These are phyloP conservation scores for Mycalesis mineus DNA, from an alignment of 2,888 invertebrate genomes.

Conservation along the genomic window DNA sequence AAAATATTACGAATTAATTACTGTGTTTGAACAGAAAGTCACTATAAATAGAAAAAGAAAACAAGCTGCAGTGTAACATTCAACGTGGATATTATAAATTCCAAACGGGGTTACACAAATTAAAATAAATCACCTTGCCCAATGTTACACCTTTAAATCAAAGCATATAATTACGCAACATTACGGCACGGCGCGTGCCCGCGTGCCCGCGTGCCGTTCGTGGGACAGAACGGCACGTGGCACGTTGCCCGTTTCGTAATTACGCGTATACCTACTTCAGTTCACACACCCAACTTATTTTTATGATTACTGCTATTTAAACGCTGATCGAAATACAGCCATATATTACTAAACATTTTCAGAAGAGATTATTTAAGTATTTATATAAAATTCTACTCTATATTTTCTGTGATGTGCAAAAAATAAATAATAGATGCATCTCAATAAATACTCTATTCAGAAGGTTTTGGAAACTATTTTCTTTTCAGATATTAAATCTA, in stretches of 20 bases:
- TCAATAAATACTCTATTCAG: no score
- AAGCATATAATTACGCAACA: slow-evolving; percentile 53
- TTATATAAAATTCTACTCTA: no score
- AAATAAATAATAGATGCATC: no score
- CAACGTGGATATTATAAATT: neutral
- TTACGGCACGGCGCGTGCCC: slow-evolving; percentile 36
- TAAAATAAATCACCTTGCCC: slow-evolving; percentile 26
- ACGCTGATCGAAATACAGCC: neutral
- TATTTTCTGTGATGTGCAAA: no score
- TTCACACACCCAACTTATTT: slow-evolving; percentile 37
- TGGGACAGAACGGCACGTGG: slow-evolving; percentile 34
- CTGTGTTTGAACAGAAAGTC: no score
- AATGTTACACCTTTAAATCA: slow-evolving; percentile 36
- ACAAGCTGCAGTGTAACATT: neutral
- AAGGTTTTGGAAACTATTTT: no score
- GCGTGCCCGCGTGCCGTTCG: slow-evolving; percentile 21
- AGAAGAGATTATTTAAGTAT: no score
- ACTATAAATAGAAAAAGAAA: neutral
- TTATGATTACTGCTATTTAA: slow-evolving; percentile 23
- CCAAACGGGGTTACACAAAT: slow-evolving; percentile 12
- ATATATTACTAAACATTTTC: no score
- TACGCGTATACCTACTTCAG: slow-evolving; percentile 13
- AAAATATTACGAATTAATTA: no score
- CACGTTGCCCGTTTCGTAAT: slow-evolving; percentile 43
- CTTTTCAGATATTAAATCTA: no score